Evolutionary conservation across 2,888 invertebrate genomes (phyloP), one percentile per base, ranked within the genome.

Genomic region (Nomada flava): DNA sequence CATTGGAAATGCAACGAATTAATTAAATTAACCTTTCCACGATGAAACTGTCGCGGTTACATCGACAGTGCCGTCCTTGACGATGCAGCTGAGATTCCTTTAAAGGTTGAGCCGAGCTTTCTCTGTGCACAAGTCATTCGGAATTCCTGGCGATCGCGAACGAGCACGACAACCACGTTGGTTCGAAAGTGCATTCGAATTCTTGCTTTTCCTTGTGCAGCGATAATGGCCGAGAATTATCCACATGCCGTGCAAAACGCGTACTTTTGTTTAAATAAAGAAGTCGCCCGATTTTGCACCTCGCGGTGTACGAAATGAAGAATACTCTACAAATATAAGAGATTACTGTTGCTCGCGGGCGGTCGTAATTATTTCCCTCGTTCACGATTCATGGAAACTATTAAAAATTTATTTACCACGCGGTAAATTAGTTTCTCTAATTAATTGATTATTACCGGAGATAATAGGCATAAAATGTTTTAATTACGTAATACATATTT

Each of bases 81-180:
- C 83, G 86, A 83, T 75, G 65, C 70, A 69, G 63, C 71, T 52
- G 81, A 73, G 84, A 89, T 86, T 86, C 82, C 83, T 81, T 83
- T 84, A 86, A 80, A 88, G 87, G 82, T 84, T 84, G 81, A 57
- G 50, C 55, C 78, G 78, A 87, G 86, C 88, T 88, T 88, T 88
- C 88, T 77, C 88, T 59, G 84, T 15, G 62, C 63, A 77, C 75
- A 88, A 88, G 88, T 87, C 88, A 87, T 82, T 88, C 78, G 59
- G 82, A 76, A 84, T 86, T 86, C 80, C 68, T 73, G 78, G 83
- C 82, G 59, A 73, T 70, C 69, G 63, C 59, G 63, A 59, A 53
- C 42, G 73, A 47, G 20, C 72, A 26, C 69, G 65, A 69, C 57
- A 42, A 36, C 47, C 53, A 15, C 60, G 67, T 50, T 64, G 70